phyloP scores from a whole-genome alignment of 2,797 vertebrate species.

The Salarias fasciatus region DNA sequence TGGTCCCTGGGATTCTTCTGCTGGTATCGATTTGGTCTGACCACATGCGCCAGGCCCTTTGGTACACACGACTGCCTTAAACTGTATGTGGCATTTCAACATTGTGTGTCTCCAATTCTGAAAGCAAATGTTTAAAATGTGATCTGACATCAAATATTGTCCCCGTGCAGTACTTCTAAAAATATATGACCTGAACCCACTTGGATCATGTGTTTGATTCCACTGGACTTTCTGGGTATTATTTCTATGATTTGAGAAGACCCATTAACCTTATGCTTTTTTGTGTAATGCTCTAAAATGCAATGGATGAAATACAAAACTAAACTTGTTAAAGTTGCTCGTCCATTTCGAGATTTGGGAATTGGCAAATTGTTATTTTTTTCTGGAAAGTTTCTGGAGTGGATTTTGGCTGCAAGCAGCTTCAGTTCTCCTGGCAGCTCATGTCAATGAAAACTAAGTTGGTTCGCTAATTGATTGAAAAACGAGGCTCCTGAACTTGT shows the following conservation, averaged over 20 bases:
- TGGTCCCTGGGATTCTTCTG: constrained; percentile 43
- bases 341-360: constrained; percentile 46
- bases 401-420: constrained; percentile 12
- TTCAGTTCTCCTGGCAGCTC: constrained; percentile 14
- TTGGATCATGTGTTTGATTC: constrained; percentile 20
- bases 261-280: constrained; percentile 28
- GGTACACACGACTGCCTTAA: constrained; percentile 11
- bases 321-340: constrained; percentile 33
- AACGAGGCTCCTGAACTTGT: constrained; percentile 46
- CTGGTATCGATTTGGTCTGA: constrained; percentile 45
- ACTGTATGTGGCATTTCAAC: constrained; percentile 24
- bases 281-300: constrained; percentile 28
- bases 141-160: neutral
- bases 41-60: constrained; percentile 4
- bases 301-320: constrained; percentile 37
- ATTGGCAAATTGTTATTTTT: constrained; percentile 45
- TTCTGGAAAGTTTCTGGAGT: constrained; percentile 32
- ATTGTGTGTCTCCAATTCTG: neutral
- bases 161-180: too few species aligned
- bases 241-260: constrained; percentile 28
- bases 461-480: constrained; percentile 59
- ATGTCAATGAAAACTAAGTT: constrained; percentile 43
- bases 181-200: constrained; percentile 5
- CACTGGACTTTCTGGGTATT: constrained; percentile 35
- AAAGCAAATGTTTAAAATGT: constrained; percentile 8